Conservation (phyloP, 2,888 invertebrate species). For the Amphipyra berbera region DNA sequence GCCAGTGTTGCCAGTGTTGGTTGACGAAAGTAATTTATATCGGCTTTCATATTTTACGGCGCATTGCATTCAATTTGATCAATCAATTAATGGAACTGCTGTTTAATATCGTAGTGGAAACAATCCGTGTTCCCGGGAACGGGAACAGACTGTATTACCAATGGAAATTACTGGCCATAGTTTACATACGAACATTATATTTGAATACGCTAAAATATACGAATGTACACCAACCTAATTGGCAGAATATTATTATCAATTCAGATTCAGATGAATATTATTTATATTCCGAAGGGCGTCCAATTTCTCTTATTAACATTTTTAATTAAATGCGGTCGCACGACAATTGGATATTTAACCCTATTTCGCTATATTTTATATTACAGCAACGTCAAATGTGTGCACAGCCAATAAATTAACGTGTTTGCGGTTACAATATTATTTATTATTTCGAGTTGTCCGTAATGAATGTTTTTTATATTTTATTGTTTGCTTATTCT, state of each 20-base stretch:
- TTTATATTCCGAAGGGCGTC: constrained; percentile 17
- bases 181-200: constrained; percentile 3
- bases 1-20: constrained; percentile 3
- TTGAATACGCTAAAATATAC: constrained; percentile 11
- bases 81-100: constrained; percentile 53
- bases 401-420: constrained; percentile 42
- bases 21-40: constrained; percentile 49
- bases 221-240: background rate
- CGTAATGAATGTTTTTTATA: constrained; percentile 41
- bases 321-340: constrained; percentile 40
- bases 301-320: constrained; percentile 24
- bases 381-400: constrained; percentile 25
- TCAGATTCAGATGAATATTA: constrained; percentile 9
- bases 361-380: constrained; percentile 29
- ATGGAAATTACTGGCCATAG: constrained; percentile 22
- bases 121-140: constrained; percentile 12
- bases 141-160: constrained; percentile 5
- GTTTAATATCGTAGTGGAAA: constrained; percentile 31
- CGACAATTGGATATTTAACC: constrained; percentile 29
- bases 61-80: constrained; percentile 55
- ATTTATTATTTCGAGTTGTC: constrained; percentile 44
- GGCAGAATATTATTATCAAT: constrained; percentile 5
- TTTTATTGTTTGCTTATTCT: constrained; percentile 26
- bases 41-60: constrained; percentile 58
- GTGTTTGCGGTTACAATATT: constrained; percentile 51